Conservation (phyloP, 2,113 vertebrate species). For the Hystrix brachyura region DNA sequence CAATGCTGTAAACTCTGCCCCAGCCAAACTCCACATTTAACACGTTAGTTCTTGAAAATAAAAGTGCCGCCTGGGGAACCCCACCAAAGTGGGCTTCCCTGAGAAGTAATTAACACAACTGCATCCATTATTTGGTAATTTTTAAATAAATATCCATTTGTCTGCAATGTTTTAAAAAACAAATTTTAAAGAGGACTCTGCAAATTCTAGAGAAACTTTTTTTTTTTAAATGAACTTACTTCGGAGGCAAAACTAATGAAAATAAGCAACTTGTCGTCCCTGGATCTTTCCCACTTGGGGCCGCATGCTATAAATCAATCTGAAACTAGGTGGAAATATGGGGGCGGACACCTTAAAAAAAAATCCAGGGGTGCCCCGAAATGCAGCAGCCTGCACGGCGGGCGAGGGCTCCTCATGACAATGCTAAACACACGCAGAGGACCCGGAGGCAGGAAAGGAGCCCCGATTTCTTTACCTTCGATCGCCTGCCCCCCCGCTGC, state of each 20-base stretch:
- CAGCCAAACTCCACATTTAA: constrained; percentile 78
- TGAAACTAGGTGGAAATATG: constrained; percentile 46
- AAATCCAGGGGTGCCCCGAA: constrained; percentile 63
- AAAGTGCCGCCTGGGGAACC: constrained; percentile 57
- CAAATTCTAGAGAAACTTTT: constrained; percentile 76
- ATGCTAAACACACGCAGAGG: constrained; percentile 78
- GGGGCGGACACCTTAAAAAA: constrained; percentile 16
- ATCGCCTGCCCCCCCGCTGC: constrained; percentile 84
- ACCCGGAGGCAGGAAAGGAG: constrained; percentile 81
- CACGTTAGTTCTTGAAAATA: constrained; percentile 66
- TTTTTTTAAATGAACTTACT: constrained; percentile 83
- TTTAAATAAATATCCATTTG: constrained; percentile 38
- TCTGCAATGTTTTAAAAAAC: not conserved
- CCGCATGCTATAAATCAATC: constrained; percentile 63
- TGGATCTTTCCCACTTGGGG: constrained; percentile 15
- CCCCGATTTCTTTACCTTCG: constrained; percentile 87
- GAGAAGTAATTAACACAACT: constrained; percentile 4
- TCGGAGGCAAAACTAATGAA: constrained; percentile 78
- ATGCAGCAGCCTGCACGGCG: constrained; percentile 62
- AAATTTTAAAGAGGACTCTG: constrained; percentile 5
- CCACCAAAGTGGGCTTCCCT: constrained; percentile 30
- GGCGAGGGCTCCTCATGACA: constrained; percentile 77
- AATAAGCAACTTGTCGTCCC: constrained; percentile 70
- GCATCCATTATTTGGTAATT: not conserved
- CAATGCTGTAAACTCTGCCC: constrained; percentile 69